Evolutionary conservation across 2,113 vertebrate species (phyloP).

Genomic region (Coryphaenoides rupestris): DNA sequence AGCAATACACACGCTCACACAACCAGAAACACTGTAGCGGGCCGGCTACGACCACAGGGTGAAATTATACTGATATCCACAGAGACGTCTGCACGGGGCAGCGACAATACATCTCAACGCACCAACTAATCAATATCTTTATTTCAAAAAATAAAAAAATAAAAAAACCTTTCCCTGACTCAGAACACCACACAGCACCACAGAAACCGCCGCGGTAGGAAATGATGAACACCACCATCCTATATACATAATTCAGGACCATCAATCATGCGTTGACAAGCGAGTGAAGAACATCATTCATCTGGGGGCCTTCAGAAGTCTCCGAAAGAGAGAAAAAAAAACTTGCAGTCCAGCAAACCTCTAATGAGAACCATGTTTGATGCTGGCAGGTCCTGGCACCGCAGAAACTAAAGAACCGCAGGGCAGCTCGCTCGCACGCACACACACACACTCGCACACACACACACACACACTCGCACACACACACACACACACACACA

Average conservation of each 20-base stretch:
- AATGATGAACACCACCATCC: constrained; percentile 3
- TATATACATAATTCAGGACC: constrained; percentile 42
- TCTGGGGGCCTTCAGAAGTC: constrained; percentile 49
- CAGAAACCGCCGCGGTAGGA: constrained; percentile 31
- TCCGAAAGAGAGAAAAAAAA: constrained; percentile 44
- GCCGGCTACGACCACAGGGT: too few relatives aligned
- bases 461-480: too few relatives aligned
- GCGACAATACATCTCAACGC: neutral
- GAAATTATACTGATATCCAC: too few relatives aligned
- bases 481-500: too few relatives aligned
- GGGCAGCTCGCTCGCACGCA: constrained; percentile 13
- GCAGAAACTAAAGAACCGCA: constrained; percentile 9
- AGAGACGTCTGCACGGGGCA: neutral
- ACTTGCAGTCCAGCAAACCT: constrained; percentile 5
- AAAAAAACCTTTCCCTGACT: constrained; percentile 21
- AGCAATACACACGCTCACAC: too few relatives aligned
- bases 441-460: too few relatives aligned
- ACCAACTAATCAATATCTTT: neutral
- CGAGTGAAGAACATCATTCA: constrained; percentile 43
- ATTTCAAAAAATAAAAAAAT: too few relatives aligned
- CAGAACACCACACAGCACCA: constrained; percentile 23
- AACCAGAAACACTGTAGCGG: too few relatives aligned
- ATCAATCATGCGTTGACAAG: constrained; percentile 70
- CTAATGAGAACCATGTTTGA: constrained; percentile 60
- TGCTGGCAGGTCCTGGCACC: constrained; percentile 18